Evolutionary conservation across 1,140 invertebrate species (phyloP).

Genomic region (Antheraea pernyi): DNA sequence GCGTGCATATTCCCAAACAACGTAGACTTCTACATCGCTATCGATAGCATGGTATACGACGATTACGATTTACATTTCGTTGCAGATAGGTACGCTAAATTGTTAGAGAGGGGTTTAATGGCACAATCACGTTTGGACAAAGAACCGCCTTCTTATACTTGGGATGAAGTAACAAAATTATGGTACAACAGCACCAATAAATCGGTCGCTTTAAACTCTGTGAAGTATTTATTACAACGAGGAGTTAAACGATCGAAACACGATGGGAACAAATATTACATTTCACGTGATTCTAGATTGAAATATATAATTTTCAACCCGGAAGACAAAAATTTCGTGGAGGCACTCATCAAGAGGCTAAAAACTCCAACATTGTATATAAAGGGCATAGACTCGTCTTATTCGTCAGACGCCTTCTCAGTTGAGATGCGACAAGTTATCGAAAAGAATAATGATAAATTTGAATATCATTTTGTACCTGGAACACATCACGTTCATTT

Average conservation of each 20-base stretch:
- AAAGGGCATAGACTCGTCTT: conserved; percentile 79
- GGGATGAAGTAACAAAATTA: conserved; percentile 80
- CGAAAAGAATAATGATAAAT: conserved; percentile 78
- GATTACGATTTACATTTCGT: conserved; percentile 66
- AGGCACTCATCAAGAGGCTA: conserved; percentile 76
- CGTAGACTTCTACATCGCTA: conserved; percentile 81
- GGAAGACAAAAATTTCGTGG: conserved; percentile 71
- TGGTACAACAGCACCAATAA: conserved; percentile 75
- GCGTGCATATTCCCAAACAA: conserved; percentile 80
- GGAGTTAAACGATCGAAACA: conserved; percentile 76
- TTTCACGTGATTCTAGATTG: conserved; percentile 81
- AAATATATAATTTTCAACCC: conserved; percentile 74
- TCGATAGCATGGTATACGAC: conserved; percentile 82
- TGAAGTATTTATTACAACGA: conserved; percentile 80
- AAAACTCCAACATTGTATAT: conserved; percentile 81
- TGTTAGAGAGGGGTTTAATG: conserved; percentile 74
- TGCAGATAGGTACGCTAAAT: conserved; percentile 45
- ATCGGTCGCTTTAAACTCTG: conserved; percentile 77
- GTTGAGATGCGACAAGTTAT: conserved; percentile 80
- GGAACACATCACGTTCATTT: conserved; percentile 89
- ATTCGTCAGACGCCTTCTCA: conserved; percentile 79
- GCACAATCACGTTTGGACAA: conserved; percentile 50
- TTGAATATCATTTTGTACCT: conserved; percentile 82
- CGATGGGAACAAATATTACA: conserved; percentile 81
- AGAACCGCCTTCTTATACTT: conserved; percentile 81